Evolutionary conservation across 2,888 invertebrate species (phyloP).

Genomic region (Liodrosophila aerea): DNA sequence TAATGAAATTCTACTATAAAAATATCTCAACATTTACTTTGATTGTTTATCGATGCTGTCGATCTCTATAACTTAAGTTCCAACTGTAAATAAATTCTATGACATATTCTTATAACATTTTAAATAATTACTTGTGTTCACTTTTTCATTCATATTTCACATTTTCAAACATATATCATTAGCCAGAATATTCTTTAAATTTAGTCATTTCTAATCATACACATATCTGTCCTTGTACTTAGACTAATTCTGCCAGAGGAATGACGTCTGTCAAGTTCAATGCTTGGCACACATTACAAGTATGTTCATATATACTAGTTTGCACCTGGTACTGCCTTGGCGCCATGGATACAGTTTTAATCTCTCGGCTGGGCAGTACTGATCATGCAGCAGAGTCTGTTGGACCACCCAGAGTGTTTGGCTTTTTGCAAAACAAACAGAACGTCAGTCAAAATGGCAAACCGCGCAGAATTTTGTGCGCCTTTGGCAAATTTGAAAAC

Average conservation of each 20-base stretch:
- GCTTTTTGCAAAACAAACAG: constrained; percentile 78
- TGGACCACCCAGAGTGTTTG: constrained; percentile 67
- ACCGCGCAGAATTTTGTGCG: constrained; percentile 20
- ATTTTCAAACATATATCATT: not conserved
- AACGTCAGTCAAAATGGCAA: constrained; percentile 64
- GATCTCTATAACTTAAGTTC: too few relatives aligned
- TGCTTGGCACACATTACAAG: not conserved
- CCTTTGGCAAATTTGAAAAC: constrained; percentile 16
- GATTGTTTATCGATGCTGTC: too few relatives aligned
- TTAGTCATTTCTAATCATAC: not conserved
- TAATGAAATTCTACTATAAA: too few relatives aligned
- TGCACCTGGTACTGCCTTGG: constrained; percentile 43
- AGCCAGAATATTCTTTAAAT: not conserved
- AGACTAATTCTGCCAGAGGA: constrained; percentile 14
- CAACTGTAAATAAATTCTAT: too few relatives aligned
- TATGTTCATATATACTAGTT: constrained; percentile 3
- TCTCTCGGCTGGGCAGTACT: constrained; percentile 13
- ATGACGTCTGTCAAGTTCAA: constrained; percentile 44
- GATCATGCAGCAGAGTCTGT: constrained; percentile 14
- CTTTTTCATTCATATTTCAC: not conserved
- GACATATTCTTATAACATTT: too few relatives aligned
- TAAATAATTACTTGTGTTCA: too few relatives aligned
- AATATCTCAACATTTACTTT: too few relatives aligned
- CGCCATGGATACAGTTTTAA: not conserved
- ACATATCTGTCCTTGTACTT: not conserved